phyloP scores from a whole-genome alignment of 2,888 invertebrate species.

The Spilarctia lutea region DNA sequence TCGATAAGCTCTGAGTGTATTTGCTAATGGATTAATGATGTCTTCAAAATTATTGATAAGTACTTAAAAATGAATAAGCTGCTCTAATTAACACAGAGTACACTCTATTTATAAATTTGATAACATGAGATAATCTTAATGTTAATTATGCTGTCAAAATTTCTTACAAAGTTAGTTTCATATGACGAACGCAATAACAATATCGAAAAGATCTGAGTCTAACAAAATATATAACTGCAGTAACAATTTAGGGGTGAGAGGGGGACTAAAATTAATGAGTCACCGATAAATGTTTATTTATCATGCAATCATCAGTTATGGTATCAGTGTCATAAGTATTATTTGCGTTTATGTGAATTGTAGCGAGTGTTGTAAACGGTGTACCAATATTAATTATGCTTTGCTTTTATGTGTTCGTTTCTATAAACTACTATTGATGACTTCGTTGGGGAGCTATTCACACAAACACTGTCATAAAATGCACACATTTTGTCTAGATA shows the following conservation, averaged over 20 bases:
- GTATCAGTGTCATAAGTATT: neutral
- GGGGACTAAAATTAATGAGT: neutral
- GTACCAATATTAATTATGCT: neutral
- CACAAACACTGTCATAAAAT: neutral
- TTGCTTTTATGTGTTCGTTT: neutral
- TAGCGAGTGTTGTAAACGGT: neutral
- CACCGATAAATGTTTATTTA: neutral
- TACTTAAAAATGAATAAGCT: constrained; percentile 44
- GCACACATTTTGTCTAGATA: neutral
- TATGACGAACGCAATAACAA: constrained; percentile 7
- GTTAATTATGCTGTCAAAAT: constrained; percentile 14
- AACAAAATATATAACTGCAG: neutral
- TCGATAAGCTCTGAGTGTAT: neutral
- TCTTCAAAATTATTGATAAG: constrained; percentile 16
- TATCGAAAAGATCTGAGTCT: neutral
- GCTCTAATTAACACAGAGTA: constrained; percentile 36
- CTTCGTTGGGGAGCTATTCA: neutral
- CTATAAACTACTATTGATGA: neutral
- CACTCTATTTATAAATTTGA: constrained; percentile 27
- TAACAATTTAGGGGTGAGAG: neutral
- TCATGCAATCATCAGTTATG: neutral
- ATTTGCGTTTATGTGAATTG: no score
- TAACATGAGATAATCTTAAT: constrained; percentile 20
- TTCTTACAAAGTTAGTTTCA: neutral
- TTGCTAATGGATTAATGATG: constrained; percentile 34